Base-by-base conservation (phyloP, 1,140 invertebrate genomes). In the Panulirus ornatus region DNA sequence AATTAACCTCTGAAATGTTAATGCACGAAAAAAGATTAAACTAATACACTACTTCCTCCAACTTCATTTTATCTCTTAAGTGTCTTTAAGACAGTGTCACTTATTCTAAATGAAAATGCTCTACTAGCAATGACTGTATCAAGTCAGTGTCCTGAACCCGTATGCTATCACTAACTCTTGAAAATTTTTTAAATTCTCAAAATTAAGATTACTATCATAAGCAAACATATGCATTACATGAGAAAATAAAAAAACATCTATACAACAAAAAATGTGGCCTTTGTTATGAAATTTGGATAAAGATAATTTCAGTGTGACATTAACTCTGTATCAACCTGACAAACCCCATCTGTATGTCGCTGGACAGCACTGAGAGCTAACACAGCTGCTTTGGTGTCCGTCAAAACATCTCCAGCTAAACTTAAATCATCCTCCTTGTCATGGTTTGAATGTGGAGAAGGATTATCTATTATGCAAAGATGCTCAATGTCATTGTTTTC, bases 281-380 rank as follows among this genome's bases (percentile, higher is more conserved):
- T 0, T 66, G 27, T 6, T 34, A 27, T 27, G n/a, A 66, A 66
- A 66, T 11, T 22, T 30, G 9, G 0, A 8, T 66, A 27, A 66
- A 27, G 5, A 66, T 30, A 22, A 5, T 44, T 44, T 14, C 30
- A 86, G 30, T 86, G 71, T 11, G 71, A 54, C 8, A 75, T 38
- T 34, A 86, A 38, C 51, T 86, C 84, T 54, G 84, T 86, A n/a
- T 86, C 73, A 38, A 58, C 51, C n/a, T 86, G 84, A 40, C 30
- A 44, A 6, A 76, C 40, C 3, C 40, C 71, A 14, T 86, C n/a
- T 38, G 40, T 86, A 30, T 86, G 84, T 30, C 47, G 34, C 44
- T 86, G 84, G 19, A 86, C 84, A 38, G 70, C 71, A 76, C 34
- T 86, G 11, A 86, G 84, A 34, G 84, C 84, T 34, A 86, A 36